A percentile compares a stretch with the other conserved stretches of the same genome.
phyloP scores from a whole-genome alignment of 2,113 vertebrate genomes.

The Corynorhinus townsendii region DNA sequence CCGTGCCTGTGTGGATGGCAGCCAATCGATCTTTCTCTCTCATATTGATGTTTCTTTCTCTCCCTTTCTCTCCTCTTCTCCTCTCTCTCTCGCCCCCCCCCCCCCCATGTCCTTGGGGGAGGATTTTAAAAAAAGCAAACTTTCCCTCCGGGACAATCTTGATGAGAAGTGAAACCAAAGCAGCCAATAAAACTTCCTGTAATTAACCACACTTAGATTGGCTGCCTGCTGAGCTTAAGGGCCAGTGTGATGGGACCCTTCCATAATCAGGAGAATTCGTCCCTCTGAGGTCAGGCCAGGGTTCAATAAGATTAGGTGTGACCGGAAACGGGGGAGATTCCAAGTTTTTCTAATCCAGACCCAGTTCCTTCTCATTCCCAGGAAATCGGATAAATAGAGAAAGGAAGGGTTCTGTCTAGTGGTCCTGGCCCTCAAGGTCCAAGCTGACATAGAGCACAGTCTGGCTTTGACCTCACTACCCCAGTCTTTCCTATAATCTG shows the following conservation, averaged over 20 bases:
- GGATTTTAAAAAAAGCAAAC: neutral
- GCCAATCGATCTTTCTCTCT: no score
- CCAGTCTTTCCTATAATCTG: neutral
- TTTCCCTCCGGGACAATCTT: neutral
- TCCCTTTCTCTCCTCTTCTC: no score
- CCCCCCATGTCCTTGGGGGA: neutral
- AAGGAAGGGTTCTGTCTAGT: neutral
- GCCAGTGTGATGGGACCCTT: constrained; percentile 45
- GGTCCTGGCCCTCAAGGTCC: neutral
- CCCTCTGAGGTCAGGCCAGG: neutral
- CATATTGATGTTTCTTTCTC: neutral
- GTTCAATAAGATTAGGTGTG: no score
- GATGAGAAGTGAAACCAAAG: constrained; percentile 58
- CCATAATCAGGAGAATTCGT: constrained; percentile 64
- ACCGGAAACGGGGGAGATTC: rapidly evolving
- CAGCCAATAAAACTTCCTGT: constrained; percentile 67
- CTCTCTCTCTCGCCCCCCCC: no score
- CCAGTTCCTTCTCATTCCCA: neutral
- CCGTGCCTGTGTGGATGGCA: no score
- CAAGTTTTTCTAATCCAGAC: neutral
- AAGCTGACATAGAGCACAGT: rapidly evolving
- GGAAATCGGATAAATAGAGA: neutral
- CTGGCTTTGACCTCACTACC: rapidly evolving
- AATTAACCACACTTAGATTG: constrained; percentile 54
- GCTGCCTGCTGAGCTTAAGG: constrained; percentile 40